Evolutionary conservation across 1,140 invertebrate species (phyloP).

Genomic region (Andrena cerasifolii): DNA sequence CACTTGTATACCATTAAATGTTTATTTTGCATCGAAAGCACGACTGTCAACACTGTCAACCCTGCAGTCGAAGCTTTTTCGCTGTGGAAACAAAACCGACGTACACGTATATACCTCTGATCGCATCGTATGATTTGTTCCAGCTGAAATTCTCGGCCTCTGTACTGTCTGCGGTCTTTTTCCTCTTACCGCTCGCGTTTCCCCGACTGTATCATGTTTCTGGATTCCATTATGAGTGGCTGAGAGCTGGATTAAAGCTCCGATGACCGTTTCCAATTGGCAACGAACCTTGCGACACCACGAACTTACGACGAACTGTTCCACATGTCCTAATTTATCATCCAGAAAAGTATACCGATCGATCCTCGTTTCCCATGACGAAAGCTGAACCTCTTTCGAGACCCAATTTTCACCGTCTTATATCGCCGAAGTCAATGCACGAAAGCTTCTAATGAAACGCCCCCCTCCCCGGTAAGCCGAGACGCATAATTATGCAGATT

Average conservation of each 20-base stretch:
- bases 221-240: neutral
- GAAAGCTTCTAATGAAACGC: constrained; percentile 7
- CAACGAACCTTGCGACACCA: no score
- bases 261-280: no score
- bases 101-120: constrained; percentile 8
- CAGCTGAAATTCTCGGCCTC: neutral
- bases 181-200: neutral
- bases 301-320: no score
- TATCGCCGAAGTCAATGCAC: neutral
- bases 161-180: neutral
- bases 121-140: constrained; percentile 17
- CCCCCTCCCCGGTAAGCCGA: constrained; percentile 9
- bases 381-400: neutral
- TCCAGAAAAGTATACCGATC: no score
- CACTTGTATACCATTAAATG: constrained; percentile 10
- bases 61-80: neutral
- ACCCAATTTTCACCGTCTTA: neutral
- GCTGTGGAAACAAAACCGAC: constrained; percentile 1
- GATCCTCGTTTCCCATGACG: no score
- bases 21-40: neutral
- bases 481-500: constrained; percentile 59
- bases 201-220: constrained; percentile 9
- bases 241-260: constrained; percentile 15
- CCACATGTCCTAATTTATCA: no score
- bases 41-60: no score